These are phyloP conservation scores for Latrodectus geometricus DNA, from an alignment of 1,140 invertebrate genomes.

Conservation along the genomic window DNA sequence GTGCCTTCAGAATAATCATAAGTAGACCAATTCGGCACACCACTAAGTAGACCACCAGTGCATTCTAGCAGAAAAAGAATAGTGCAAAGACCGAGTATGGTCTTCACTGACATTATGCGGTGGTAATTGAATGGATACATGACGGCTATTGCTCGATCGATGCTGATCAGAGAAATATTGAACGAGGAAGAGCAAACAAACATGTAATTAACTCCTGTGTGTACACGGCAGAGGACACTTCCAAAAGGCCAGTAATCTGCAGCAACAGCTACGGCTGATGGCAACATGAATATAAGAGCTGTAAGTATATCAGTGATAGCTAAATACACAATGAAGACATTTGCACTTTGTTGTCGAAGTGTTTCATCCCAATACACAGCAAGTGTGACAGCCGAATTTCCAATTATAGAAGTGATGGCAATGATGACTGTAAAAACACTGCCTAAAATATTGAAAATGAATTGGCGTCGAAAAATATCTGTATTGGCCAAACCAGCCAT, in stretches of 20 bases:
- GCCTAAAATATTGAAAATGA: neutral
- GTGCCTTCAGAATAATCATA: conserved; percentile 45
- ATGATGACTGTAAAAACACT: neutral
- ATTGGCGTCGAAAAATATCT: neutral
- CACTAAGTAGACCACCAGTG: neutral
- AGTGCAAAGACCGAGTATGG: neutral
- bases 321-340: conserved; percentile 34
- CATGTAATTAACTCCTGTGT: conserved; percentile 19
- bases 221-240: neutral
- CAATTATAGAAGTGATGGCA: neutral
- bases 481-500: too few species aligned
- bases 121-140: conserved; percentile 31
- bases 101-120: neutral
- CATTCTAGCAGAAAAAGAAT: neutral
- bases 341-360: conserved; percentile 18
- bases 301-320: conserved; percentile 36
- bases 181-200: conserved; percentile 23
- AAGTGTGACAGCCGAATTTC: conserved; percentile 11
- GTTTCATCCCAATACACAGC: conserved; percentile 3
- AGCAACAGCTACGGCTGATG: conserved; percentile 12
- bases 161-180: conserved; percentile 25
- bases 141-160: conserved; percentile 50
- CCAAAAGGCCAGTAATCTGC: conserved; percentile 46
- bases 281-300: conserved; percentile 24
- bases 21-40: neutral